Evolutionary conservation across 2,888 invertebrate genomes (phyloP).

Genomic region (Drosophila sordidula): DNA sequence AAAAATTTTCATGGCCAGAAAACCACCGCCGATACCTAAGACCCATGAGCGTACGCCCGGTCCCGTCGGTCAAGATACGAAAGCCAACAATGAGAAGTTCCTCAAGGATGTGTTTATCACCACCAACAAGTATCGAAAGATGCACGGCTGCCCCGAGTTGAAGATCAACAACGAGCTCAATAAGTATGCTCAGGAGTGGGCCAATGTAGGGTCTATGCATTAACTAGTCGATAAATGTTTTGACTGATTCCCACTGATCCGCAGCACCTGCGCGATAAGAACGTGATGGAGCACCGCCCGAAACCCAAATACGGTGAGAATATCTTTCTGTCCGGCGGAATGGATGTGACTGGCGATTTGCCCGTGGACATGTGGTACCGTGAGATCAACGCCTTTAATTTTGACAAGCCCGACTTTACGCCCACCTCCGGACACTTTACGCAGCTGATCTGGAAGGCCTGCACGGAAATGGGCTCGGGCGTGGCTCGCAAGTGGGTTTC

Average conservation of each 20-base stretch:
- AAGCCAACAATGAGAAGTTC: conserved; percentile 62
- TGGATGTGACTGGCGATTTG: conserved; percentile 85
- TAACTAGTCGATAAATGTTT: not conserved
- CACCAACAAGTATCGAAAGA: conserved; percentile 90
- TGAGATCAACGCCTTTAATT: conserved; percentile 90
- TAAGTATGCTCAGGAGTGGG: conserved; percentile 90
- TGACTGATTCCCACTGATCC: not conserved
- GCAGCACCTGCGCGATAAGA: conserved; percentile 83
- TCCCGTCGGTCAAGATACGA: conserved; percentile 63
- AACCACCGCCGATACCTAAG: conserved; percentile 55
- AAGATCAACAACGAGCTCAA: conserved; percentile 88
- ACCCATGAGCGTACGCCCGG: conserved; percentile 59
- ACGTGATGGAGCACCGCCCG: conserved; percentile 90
- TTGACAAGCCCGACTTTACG: conserved; percentile 87
- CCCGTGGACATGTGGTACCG: conserved; percentile 88
- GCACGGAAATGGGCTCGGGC: conserved; percentile 91
- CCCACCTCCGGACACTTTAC: conserved; percentile 92
- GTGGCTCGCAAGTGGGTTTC: conserved; percentile 84
- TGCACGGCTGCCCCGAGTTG: conserved; percentile 89
- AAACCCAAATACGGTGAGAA: conserved; percentile 94
- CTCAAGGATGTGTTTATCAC: conserved; percentile 54
- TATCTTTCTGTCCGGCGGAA: conserved; percentile 91
- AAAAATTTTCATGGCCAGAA: conserved; percentile 44
- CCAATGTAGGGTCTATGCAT: conserved; percentile 85
- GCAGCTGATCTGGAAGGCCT: conserved; percentile 93